Evolutionary conservation across 2,888 invertebrate genomes (phyloP), one percentile per base, ranked within the genome.

Genomic region (Heteropelma amictum): DNA sequence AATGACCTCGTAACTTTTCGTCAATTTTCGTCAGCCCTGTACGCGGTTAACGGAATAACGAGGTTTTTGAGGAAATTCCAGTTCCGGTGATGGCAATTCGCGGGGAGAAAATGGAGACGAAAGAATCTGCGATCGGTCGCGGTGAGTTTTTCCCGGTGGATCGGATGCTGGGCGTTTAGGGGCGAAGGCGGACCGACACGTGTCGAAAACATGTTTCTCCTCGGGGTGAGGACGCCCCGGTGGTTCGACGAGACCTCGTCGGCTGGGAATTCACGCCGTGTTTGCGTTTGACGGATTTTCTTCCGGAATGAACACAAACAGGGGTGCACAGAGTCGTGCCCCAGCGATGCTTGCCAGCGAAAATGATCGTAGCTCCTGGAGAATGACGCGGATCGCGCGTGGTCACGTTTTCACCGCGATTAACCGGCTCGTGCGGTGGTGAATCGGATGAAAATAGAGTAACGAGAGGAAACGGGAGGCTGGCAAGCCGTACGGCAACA

Each of bases 161-260:
- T 38, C 6, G 38, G 38, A 38, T 71, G 65, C 49, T 63, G 79
- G 73, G 77, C 64, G 79, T 79, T 78, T 80, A 53, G 53, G 72
- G 70, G 65, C 78, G 77, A 77, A n/a, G n/a, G n/a, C n/a, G n/a
- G n/a, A n/a, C n/a, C 76, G 76, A 86, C 84, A 86, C 86, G 81
- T 87, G 86, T 86, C 81, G 74, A 72, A 76, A 85, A 83, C 81
- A 79, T 85, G 82, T 82, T 81, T 63, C 63, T 33, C 40, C 35
- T 38, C 51, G 54, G 51, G 28, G 19, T 47, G n/a, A 17, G 45
- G 10, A 12, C 38, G 21, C 12, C 26, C 38, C 40, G 8, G 23
- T 12, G 47, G 40, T 47, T 30, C 21, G 35, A 53, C 33, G 19
- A 53, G 53, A 33, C 53, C 33, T 21, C 10, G 53, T 17, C n/a